A percentile compares a stretch with the other conserved stretches of the same genome.
Evolutionary conservation across 2,797 vertebrate genomes (phyloP).

Genomic region (Trachurus trachurus): DNA sequence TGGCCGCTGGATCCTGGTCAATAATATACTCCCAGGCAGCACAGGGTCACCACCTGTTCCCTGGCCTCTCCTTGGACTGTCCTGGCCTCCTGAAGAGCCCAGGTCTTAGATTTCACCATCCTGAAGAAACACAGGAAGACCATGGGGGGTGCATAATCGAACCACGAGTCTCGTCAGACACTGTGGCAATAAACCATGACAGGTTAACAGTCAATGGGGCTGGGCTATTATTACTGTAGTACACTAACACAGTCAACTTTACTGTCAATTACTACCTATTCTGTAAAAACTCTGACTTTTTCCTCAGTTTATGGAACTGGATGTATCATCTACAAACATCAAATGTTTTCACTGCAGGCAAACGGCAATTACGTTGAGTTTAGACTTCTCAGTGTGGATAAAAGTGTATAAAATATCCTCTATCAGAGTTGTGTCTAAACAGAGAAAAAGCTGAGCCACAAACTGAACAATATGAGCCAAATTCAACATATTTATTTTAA

Average conservation of each 20-base stretch:
- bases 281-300: conserved; percentile 37
- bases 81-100: conserved; percentile 72
- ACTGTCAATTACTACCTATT: conserved; percentile 27
- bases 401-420: conserved; percentile 31
- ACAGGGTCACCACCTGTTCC: conserved; percentile 87
- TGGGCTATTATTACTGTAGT: conserved; percentile 48
- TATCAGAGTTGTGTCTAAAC: conserved; percentile 43
- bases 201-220: conserved; percentile 40
- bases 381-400: conserved; percentile 36
- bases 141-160: conserved; percentile 55
- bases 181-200: conserved; percentile 56
- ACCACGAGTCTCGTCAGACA: conserved; percentile 45
- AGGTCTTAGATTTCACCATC: conserved; percentile 76
- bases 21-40: conserved; percentile 84
- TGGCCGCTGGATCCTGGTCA: conserved; percentile 82
- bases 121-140: conserved; percentile 48
- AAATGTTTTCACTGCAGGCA: conserved; percentile 12
- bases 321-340: conserved; percentile 20
- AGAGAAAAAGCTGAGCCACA: conserved; percentile 43
- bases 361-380: conserved; percentile 12
- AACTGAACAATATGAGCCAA: conserved; percentile 50
- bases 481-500: conserved; percentile 20
- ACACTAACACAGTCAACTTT: conserved; percentile 33
- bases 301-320: background rate
- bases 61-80: conserved; percentile 85